Base-by-base conservation (phyloP, 2,888 invertebrate genomes). In the Rhagium mordax region DNA sequence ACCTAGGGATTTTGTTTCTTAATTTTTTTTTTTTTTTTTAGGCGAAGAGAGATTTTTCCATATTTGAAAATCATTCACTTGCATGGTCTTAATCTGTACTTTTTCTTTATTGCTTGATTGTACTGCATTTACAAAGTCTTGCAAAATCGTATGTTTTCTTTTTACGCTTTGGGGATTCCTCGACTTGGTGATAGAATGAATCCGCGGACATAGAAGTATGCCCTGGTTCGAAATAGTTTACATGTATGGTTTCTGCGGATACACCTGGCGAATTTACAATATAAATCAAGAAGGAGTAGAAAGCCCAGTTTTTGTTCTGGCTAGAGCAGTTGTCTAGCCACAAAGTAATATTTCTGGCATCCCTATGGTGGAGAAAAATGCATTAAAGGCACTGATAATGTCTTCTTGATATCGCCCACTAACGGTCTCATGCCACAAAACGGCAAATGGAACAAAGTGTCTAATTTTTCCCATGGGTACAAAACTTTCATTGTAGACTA, bases 401-500 rank as follows among this genome's bases (percentile, higher is more conserved):
- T 33, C 29, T 33, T 33, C 29, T 8, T 33, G 29, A 33, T 33
- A 7, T 33, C 29, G 29, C 7, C 8, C 29, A 33, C 29, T 33
- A 33, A 33, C 7, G 8, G 29, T 8, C 8, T 33, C 8, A 8
- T 33, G 29, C 8, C 29, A 33, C 8, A 33, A n/a, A 1, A 77
- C 64, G 13, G 74, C 72, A 60, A 76, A 33, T 29, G 69, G 71
- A 16, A 57, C 47, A n/a, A 49, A 15, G 6, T 33, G 16, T 64
- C 49, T 48, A 27, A 55, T 60, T 47, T 62, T 68, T 27, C 74
- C 71, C 13, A 73, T 33, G 2, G 76, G 76, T 16, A 74, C 76
- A 53, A 76, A 76, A 64, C 69, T 71, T 71, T 76, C 74, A 55
- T 76, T 76, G 41, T 49, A 76, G n/a, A 20, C 74, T 27, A 61